phyloP scores from a whole-genome alignment of 2,797 vertebrate species.

The Hephaestus fuliginosus region DNA sequence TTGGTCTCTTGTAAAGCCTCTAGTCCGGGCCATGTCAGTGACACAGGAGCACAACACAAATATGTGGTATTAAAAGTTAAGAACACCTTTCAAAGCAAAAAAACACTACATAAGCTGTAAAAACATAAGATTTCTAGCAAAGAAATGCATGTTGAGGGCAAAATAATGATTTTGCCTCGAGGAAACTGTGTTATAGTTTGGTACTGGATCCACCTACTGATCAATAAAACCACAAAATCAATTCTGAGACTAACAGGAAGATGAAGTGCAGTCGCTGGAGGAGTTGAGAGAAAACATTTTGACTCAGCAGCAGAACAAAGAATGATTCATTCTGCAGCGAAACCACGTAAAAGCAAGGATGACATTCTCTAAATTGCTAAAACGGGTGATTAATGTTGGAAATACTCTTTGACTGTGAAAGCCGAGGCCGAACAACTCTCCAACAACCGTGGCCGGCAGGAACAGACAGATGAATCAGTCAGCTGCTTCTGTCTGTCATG shows the following conservation, averaged over 20 bases:
- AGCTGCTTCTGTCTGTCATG: background rate
- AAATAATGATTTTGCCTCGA: background rate
- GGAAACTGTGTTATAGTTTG: background rate
- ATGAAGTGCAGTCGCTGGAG: background rate
- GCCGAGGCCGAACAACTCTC: background rate
- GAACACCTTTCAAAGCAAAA: background rate
- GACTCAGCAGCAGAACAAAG: background rate
- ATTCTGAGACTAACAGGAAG: background rate
- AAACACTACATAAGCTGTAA: background rate
- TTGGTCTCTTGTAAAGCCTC: background rate
- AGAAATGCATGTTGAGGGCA: background rate
- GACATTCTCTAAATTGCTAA: background rate
- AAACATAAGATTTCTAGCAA: background rate
- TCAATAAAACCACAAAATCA: constrained; percentile 24
- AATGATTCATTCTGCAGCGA: background rate
- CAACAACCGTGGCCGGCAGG: background rate
- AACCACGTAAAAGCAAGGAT: background rate
- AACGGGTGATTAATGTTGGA: constrained; percentile 8
- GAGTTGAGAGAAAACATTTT: background rate
- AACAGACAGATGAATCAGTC: background rate
- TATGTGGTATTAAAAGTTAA: background rate
- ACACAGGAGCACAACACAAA: background rate
- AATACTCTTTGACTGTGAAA: background rate
- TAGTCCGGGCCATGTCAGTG: background rate
- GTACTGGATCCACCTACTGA: background rate